Evolutionary conservation across 2,797 vertebrate species (phyloP).

Genomic region (Lithobates pipiens): DNA sequence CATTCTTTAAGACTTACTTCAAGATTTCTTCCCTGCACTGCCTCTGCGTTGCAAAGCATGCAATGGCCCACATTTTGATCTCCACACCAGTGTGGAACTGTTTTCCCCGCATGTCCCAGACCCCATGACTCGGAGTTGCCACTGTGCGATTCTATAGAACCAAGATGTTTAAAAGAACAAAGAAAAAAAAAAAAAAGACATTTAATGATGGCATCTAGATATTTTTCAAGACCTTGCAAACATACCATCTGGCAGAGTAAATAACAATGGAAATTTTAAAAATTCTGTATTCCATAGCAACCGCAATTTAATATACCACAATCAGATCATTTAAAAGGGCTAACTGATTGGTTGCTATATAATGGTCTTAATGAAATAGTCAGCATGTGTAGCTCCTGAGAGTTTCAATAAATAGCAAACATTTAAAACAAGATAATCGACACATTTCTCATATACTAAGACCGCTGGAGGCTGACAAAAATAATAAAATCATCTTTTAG

Average conservation of each 20-base stretch:
- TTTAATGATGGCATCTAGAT: neutral
- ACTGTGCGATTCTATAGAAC: conserved; percentile 92
- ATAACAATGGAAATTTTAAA: too few relatives aligned
- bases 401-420: neutral
- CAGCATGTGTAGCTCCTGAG: neutral
- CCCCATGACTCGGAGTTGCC: conserved; percentile 95
- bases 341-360: too few relatives aligned
- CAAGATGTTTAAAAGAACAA: conserved; percentile 24
- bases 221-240: neutral
- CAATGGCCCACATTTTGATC: conserved; percentile 99
- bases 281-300: too few relatives aligned
- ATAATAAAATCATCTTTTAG: neutral
- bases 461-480: neutral
- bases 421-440: neutral
- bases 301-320: too few relatives aligned
- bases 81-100: conserved; percentile 98
- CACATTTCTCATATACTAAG: neutral
- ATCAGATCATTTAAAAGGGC: too few relatives aligned
- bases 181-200: conserved; percentile 21
- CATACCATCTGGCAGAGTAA: neutral
- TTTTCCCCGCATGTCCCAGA: conserved; percentile 98
- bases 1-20: conserved; percentile 82
- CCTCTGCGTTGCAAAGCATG: conserved; percentile 97
- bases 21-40: conserved; percentile 98
- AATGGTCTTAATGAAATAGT: neutral